phyloP scores from a whole-genome alignment of 2,888 invertebrate species.

The Apocheima hispidaria region DNA sequence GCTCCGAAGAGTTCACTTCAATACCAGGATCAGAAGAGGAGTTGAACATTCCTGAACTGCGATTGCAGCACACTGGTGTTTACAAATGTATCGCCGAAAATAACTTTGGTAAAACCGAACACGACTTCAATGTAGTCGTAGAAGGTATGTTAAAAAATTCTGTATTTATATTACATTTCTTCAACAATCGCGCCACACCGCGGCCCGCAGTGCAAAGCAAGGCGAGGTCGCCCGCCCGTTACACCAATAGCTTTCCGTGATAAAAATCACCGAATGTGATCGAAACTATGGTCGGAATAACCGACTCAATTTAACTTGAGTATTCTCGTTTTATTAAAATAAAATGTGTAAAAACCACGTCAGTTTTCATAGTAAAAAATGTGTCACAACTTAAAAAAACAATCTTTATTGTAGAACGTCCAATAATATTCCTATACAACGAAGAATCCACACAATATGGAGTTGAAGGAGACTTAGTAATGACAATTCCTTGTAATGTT shows the following conservation, averaged over 20 bases:
- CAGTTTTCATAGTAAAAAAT: too few relatives aligned
- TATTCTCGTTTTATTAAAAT: too few relatives aligned
- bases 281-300: too few relatives aligned
- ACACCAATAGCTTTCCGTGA: too few relatives aligned
- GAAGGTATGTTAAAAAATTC: conserved; percentile 32
- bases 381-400: too few relatives aligned
- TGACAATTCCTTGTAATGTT: conserved; percentile 45
- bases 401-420: conserved; percentile 7
- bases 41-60: conserved; percentile 14
- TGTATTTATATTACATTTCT: too few relatives aligned
- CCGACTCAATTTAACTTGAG: too few relatives aligned
- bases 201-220: too few relatives aligned
- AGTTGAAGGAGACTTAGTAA: conserved; percentile 38
- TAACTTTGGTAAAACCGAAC: conserved; percentile 14
- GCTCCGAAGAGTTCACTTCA: not conserved
- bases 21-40: conserved; percentile 19
- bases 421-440: conserved; percentile 27
- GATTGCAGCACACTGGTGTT: conserved; percentile 30
- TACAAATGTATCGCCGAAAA: conserved; percentile 42
- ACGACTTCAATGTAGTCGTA: conserved; percentile 30
- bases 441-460: conserved; percentile 26
- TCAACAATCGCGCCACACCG: too few relatives aligned
- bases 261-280: too few relatives aligned
- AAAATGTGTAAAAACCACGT: too few relatives aligned
- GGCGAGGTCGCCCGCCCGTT: too few relatives aligned